Conservation (phyloP, 2,113 vertebrate genomes). For the Sprattus sprattus region DNA sequence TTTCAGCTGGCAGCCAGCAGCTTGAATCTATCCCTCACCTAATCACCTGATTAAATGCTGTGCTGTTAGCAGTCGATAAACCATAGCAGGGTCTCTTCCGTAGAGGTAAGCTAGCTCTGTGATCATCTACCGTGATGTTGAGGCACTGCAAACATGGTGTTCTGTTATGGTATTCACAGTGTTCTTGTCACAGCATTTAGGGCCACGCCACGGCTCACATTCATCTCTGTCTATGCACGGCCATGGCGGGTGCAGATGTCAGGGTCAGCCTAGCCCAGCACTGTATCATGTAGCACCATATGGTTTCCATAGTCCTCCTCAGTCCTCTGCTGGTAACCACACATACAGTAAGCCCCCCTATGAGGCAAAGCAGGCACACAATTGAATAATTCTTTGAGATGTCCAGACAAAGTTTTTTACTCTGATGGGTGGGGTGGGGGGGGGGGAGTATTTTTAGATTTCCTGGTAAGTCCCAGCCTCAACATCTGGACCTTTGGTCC, state of each 20-base stretch:
- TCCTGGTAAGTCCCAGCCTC: constrained; percentile 6
- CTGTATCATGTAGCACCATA: constrained; percentile 14
- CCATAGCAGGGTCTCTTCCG: neutral
- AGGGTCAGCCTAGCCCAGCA: neutral
- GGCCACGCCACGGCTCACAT: neutral
- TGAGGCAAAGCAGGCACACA: constrained; percentile 7
- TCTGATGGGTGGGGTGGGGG: neutral
- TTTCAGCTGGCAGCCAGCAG: neutral
- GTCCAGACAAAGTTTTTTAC: constrained; percentile 9
- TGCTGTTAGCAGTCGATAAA: neutral
- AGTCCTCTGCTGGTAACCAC: neutral
- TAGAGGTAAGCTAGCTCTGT: neutral
- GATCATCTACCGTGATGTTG: neutral
- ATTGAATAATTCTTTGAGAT: constrained; percentile 32
- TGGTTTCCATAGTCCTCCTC: neutral
- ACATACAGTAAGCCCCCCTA: neutral
- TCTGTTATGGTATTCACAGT: neutral
- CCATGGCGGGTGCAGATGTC: neutral
- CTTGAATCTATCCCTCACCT: neutral
- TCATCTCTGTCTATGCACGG: neutral
- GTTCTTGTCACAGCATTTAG: neutral
- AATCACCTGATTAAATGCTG: neutral
- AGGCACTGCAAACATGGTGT: neutral
- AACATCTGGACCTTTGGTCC: constrained; percentile 14
- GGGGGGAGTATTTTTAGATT: neutral